phyloP scores from a whole-genome alignment of 64 coral and sea anemone genomes.

The Cladopsammia gracilis region DNA sequence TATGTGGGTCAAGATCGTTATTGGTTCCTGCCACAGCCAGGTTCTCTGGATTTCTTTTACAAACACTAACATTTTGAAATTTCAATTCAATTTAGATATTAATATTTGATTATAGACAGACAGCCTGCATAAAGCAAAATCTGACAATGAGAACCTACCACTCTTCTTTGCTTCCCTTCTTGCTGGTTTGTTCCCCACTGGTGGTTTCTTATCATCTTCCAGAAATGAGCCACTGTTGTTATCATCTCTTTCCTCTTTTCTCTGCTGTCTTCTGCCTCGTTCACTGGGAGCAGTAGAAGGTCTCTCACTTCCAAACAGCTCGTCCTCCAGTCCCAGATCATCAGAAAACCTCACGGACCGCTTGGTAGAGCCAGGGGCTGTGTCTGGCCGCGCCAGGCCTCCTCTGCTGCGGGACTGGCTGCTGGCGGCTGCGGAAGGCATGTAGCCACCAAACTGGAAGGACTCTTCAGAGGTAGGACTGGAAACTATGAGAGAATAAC shows the following conservation, averaged over 20 bases:
- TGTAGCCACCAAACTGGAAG: conserved; percentile 93
- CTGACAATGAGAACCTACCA: neutral
- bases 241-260: conserved; percentile 20
- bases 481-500: conserved; percentile 41
- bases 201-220: conserved; percentile 35
- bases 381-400: conserved; percentile 84
- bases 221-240: conserved; percentile 47
- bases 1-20: too few species aligned
- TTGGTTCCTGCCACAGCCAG: too few species aligned
- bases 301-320: conserved; percentile 59
- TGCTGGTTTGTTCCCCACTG: neutral
- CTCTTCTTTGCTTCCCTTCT: neutral
- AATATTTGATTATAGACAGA: neutral
- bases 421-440: conserved; percentile 81
- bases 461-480: conserved; percentile 77
- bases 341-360: conserved; percentile 90
- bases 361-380: conserved; percentile 75
- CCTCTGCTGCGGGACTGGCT: conserved; percentile 46
- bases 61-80: too few species aligned
- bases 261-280: conserved; percentile 30
- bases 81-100: too few species aligned
- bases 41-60: too few species aligned
- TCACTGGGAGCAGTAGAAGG: conserved; percentile 82
- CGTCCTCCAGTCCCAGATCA: conserved; percentile 85
- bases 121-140: neutral